These are phyloP conservation scores for Falcaria lacertinaria DNA, from an alignment of 2,888 invertebrate genomes.

Conservation along the genomic window DNA sequence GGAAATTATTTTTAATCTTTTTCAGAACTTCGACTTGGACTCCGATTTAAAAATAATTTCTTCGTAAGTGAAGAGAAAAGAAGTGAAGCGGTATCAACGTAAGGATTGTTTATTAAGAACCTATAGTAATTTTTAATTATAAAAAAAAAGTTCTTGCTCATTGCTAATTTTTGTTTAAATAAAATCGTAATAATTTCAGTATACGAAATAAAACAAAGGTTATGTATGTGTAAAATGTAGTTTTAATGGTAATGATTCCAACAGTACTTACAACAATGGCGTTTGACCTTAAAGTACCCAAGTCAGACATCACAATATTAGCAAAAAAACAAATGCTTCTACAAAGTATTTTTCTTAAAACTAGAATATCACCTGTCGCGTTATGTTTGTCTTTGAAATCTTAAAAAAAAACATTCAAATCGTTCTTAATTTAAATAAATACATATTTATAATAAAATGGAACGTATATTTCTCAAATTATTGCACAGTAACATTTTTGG, in stretches of 20 bases:
- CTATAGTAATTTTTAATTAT: too few species aligned
- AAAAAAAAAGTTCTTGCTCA: too few species aligned
- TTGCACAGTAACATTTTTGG: constrained; percentile 23
- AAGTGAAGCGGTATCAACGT: too few species aligned
- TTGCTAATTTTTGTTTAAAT: too few species aligned
- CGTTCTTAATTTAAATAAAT: too few species aligned
- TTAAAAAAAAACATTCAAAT: constrained; percentile 1
- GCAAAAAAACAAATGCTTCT: constrained; percentile 14
- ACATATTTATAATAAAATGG: constrained; percentile 14
- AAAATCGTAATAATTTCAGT: too few species aligned
- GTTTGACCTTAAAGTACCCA: constrained; percentile 37
- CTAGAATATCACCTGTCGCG: not conserved
- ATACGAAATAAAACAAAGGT: constrained; percentile 32
- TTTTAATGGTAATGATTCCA: constrained; percentile 74
- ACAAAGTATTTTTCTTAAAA: not conserved
- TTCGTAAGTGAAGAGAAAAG: too few species aligned
- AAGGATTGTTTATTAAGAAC: too few species aligned
- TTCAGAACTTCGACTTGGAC: too few species aligned
- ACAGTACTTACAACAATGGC: constrained; percentile 62
- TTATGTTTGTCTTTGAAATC: constrained; percentile 1
- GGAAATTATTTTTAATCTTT: too few species aligned
- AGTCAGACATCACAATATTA: constrained; percentile 41
- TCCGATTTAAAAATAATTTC: too few species aligned
- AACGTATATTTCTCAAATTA: constrained; percentile 7
- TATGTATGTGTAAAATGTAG: constrained; percentile 64